Evolutionary conservation across 2,797 vertebrate genomes (phyloP), one percentile per base, ranked within the genome.

Genomic region (Clarias fuscus): DNA sequence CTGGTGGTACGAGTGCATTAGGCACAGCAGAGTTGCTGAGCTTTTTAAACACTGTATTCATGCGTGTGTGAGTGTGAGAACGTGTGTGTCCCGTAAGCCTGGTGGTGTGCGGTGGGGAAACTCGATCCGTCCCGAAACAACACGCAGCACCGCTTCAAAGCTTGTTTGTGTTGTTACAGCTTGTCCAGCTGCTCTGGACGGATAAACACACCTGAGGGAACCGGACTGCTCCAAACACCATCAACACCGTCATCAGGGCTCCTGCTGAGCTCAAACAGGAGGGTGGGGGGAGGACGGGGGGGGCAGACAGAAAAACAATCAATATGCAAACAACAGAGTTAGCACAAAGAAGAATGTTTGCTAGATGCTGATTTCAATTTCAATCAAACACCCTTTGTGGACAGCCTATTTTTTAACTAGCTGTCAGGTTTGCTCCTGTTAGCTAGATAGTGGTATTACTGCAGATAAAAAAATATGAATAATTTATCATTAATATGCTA

Each of bases 91-190:
- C 78, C 37, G 18, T 65, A 76, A n/a, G 72, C 65, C 87, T 83
- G 93, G 91, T 84, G 86, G 76, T 84, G 89, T 86, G 82, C 84
- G 93, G 92, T 92, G 92, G 90, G n/a, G 94, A 94, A 96, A 96
- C 94, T 86, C 53, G 92, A 95, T 91, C 91, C 76, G 77, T 80
- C 89, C 90, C 94, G 70, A 92, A 93, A 94, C 94, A 95, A 95
- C 94, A 94, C 92, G 93, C 93, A 92, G 92, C 92, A 92, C 91
- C 93, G 94, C 95, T 90, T 95, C 94, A 95, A 95, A 94, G 93
- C 90, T 90, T 94, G 91, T 95, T 95, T 95, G 94, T 96, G 95
- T 96, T 96, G 94, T 95, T 95, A 93, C 95, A 96, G 95, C 95
- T 96, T 96, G 95, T 91, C 93, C 95, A 95, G 95, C 95, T 96